Conservation (phyloP, 2,797 vertebrate genomes). For the Synanceia verrucosa region DNA sequence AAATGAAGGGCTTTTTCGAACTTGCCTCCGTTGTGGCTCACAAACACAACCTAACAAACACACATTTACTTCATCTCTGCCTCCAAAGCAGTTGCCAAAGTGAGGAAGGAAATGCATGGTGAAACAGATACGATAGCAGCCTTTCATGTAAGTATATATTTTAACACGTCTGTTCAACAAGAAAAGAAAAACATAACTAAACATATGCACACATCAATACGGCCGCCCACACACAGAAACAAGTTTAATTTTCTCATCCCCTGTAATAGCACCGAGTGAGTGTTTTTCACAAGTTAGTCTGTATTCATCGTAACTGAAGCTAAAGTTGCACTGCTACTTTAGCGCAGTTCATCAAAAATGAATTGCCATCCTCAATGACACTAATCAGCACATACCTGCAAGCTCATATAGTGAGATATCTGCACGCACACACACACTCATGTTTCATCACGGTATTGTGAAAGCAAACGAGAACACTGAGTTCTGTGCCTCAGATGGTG, state of each 20-base stretch:
- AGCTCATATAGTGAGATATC: constrained; percentile 28
- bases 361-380: constrained; percentile 37
- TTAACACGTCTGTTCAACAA: constrained; percentile 55
- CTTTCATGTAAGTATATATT: constrained; percentile 67
- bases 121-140: constrained; percentile 60
- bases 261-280: constrained; percentile 39
- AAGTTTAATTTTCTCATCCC: constrained; percentile 48
- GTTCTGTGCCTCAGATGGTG: constrained; percentile 43
- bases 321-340: constrained; percentile 36
- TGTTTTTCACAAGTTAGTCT: constrained; percentile 36
- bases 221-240: constrained; percentile 31
- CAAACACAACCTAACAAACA: constrained; percentile 76
- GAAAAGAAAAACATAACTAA: constrained; percentile 39
- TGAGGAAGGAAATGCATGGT: constrained; percentile 57
- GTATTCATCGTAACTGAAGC: constrained; percentile 44
- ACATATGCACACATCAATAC: constrained; percentile 51
- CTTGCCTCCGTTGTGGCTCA: constrained; percentile 70
- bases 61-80: constrained; percentile 69
- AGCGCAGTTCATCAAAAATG: constrained; percentile 21
- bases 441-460: constrained; percentile 57
- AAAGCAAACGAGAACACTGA: constrained; percentile 63
- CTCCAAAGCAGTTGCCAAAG: constrained; percentile 66
- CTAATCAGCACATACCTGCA: constrained; percentile 57
- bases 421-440: neutral
- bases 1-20: constrained; percentile 80